phyloP scores from a whole-genome alignment of 2,113 vertebrate genomes.

The Neolamprologus devosi region DNA sequence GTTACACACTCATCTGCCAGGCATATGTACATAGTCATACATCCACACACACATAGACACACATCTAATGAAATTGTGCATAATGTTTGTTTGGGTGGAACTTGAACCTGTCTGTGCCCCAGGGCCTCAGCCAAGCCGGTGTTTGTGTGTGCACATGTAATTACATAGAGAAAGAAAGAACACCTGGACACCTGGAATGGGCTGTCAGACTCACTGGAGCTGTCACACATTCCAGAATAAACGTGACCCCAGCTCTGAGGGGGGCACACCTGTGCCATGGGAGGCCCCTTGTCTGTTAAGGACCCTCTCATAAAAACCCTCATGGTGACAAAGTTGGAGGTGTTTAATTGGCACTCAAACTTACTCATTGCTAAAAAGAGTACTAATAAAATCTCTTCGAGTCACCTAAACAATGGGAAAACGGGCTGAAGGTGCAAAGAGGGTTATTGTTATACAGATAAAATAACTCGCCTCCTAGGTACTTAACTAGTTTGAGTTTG shows the following conservation, averaged over 20 bases:
- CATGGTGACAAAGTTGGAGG: slow-evolving; percentile 39
- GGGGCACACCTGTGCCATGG: slow-evolving; percentile 56
- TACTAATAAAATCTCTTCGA: slow-evolving; percentile 29
- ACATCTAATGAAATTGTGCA: slow-evolving; percentile 30
- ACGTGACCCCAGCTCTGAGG: slow-evolving; percentile 43
- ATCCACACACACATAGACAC: not conserved
- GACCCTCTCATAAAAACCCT: slow-evolving; percentile 39
- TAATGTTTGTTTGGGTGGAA: slow-evolving; percentile 61
- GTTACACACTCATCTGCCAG: slow-evolving; percentile 9
- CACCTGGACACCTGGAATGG: slow-evolving; percentile 52
- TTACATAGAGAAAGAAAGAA: slow-evolving; percentile 26
- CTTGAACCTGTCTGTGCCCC: slow-evolving; percentile 54
- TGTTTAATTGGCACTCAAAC: slow-evolving; percentile 54
- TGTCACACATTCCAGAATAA: slow-evolving; percentile 51
- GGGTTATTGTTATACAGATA: not conserved
- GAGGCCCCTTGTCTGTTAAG: slow-evolving; percentile 21
- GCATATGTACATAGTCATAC: not conserved
- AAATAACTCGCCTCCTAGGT: not conserved
- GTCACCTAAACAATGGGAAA: slow-evolving; percentile 16
- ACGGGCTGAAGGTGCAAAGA: not conserved
- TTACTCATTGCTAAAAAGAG: slow-evolving; percentile 11
- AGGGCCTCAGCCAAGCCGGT: slow-evolving; percentile 38
- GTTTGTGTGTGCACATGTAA: not conserved
- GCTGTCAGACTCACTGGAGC: slow-evolving; percentile 33
- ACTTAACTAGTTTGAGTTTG: slow-evolving; percentile 19